Base-by-base conservation (phyloP, 2,888 invertebrate genomes). In the Cancer borealis region DNA sequence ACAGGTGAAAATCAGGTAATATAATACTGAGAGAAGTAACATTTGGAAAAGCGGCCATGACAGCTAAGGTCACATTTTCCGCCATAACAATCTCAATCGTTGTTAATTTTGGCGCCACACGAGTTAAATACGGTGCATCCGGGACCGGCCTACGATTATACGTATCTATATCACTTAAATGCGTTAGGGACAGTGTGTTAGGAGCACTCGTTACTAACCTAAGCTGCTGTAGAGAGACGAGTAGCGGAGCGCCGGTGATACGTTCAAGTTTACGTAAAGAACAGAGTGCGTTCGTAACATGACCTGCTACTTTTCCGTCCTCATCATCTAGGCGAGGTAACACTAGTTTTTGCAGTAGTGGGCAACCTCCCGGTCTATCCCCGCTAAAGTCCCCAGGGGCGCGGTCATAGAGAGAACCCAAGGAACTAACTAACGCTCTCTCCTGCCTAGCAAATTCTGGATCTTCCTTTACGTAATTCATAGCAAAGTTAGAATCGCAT, bases 271-370 rank as follows among this genome's bases (percentile, higher is more conserved):
- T 79, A 5, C 46, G 93, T 8, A 95, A 60, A 3, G 93, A 92
- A 54, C 92, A 66, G 6, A 95, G 87, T 0, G 95, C 95, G 2
- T 66, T 46, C 8, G 95, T 90, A n/a, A 95, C 88, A 17, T 92
- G 92, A 6, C n/a, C 45, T 14, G 95, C 95, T 6, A 94, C 66
- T 17, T 39, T 84, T 0, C 94, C 95, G n/a, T 95, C 95, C 49
- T 95, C 95, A 30, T 95, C 95, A 45, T 95, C 95, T 45, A 95
- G 14, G 10, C 95, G 91, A 0, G 95, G 95, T 8, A 95, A 84
- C 12, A 95, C 92, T 17, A 95, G 87, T 47, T 47, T 88, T 49
- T 92, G 93, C 14, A 95, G 79, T 5, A 60, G 17, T 3, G 95
- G 92, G 49, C 95, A 95, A 10, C 95, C 95, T 3, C 30, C 47